Evolutionary conservation across 2,797 vertebrate species (phyloP).

Genomic region (Percopsis omiscomaycus): DNA sequence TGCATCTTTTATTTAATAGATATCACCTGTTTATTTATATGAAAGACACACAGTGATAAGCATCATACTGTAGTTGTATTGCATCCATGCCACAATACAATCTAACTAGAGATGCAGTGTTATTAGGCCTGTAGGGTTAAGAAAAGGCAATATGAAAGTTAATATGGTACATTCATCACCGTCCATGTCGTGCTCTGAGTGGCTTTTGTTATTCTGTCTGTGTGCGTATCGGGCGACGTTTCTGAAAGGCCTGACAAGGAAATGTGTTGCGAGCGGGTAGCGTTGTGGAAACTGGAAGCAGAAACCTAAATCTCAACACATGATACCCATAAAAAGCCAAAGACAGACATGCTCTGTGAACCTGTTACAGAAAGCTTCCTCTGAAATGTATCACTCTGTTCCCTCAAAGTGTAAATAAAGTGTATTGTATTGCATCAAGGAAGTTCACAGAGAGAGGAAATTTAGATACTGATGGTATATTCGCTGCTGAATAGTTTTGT

Average conservation of each 20-base stretch:
- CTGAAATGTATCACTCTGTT: background rate
- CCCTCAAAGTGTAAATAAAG: background rate
- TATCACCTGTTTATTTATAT: background rate
- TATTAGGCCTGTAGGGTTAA: background rate
- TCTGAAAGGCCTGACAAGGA: background rate
- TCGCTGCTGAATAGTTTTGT: background rate
- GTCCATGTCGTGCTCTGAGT: background rate
- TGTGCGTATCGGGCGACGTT: background rate
- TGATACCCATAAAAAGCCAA: background rate
- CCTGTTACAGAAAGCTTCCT: slow-evolving; percentile 15
- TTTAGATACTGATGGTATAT: background rate
- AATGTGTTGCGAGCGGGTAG: background rate
- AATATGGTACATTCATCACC: slow-evolving; percentile 1
- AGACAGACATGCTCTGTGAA: slow-evolving; percentile 15
- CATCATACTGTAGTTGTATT: background rate
- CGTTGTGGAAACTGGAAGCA: slow-evolving; percentile 13
- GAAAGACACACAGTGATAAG: background rate
- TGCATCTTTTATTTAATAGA: background rate
- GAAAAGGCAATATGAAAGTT: background rate
- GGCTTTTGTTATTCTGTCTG: background rate
- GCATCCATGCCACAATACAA: too few relatives aligned
- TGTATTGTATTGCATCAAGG: background rate
- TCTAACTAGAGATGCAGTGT: background rate
- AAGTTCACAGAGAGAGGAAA: background rate
- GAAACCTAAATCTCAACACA: slow-evolving; percentile 7